A percentile compares a stretch with the other conserved stretches of the same genome.
phyloP scores from a whole-genome alignment of 1,140 invertebrate species.

The Coptotermes formosanus region DNA sequence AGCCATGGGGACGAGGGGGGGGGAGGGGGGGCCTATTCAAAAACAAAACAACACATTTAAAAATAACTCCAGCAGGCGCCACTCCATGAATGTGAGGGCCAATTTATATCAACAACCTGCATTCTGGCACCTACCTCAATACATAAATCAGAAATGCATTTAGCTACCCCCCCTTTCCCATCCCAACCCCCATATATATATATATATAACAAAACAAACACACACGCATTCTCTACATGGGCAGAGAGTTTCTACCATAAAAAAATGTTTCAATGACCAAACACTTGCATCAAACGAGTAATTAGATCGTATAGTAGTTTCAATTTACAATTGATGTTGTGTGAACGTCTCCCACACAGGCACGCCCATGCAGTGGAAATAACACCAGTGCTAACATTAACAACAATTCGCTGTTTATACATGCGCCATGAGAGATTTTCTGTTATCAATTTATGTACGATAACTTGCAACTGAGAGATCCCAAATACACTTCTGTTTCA shows the following conservation, averaged over 20 bases:
- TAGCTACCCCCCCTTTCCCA: neutral
- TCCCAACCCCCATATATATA: neutral
- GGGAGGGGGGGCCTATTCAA: neutral
- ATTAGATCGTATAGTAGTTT: conserved; percentile 15
- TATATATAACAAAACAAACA: neutral
- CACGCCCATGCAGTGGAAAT: neutral
- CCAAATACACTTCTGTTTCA: neutral
- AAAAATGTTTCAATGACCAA: conserved; percentile 19
- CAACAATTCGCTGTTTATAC: neutral
- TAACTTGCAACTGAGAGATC: neutral
- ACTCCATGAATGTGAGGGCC: conserved; percentile 12
- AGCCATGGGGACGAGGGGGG: neutral
- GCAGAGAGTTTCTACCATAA: neutral
- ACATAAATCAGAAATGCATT: no score
- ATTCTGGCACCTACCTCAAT: neutral
- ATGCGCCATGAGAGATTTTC: neutral
- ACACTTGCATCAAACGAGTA: conserved; percentile 12
- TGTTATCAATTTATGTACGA: neutral
- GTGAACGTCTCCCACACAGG: neutral
- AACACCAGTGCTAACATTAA: neutral
- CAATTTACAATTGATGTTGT: conserved; percentile 13
- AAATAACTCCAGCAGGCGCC: neutral
- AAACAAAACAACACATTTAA: conserved; percentile 9
- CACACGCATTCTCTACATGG: neutral
- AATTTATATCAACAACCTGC: conserved; percentile 6